Percentiles rank a stretch among this genome's conserved stretches.
These are phyloP conservation scores for Megalopta genalis DNA, from an alignment of 1,140 invertebrate species.

Conservation along the genomic window DNA sequence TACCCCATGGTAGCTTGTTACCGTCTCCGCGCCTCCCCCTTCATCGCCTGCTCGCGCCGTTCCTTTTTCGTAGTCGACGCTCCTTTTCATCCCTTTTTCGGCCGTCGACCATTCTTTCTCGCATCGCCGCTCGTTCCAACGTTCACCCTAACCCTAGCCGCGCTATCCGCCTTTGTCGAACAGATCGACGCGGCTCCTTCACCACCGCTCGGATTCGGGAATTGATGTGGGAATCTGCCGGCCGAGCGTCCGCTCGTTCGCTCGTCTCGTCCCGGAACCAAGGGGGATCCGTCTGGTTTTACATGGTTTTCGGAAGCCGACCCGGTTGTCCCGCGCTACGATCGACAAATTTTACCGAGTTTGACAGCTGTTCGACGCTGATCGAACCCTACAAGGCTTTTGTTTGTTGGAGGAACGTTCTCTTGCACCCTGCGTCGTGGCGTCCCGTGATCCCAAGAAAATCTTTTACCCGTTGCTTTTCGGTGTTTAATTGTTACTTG, in stretches of 20 bases:
- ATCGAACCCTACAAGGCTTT: too few species aligned
- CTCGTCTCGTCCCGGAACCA: slow-evolving; percentile 34
- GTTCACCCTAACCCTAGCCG: neutral
- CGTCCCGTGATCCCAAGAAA: too few species aligned
- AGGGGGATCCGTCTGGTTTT: slow-evolving; percentile 33
- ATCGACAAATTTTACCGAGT: slow-evolving; percentile 17
- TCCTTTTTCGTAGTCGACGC: slow-evolving; percentile 20
- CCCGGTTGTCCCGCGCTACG: neutral
- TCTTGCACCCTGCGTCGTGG: too few species aligned
- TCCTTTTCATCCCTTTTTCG: slow-evolving; percentile 48
- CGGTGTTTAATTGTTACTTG: too few species aligned
- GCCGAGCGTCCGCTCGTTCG: neutral
- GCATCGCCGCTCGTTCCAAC: slow-evolving; percentile 32
- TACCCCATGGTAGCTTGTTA: slow-evolving; percentile 73
- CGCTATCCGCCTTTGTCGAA: slow-evolving; percentile 18
- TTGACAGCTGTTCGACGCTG: neutral
- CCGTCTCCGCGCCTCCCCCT: neutral
- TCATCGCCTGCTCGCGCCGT: neutral
- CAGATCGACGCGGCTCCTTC: slow-evolving; percentile 22
- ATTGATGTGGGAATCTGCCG: slow-evolving; percentile 55
- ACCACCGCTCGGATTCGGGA: neutral
- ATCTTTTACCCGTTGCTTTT: too few species aligned
- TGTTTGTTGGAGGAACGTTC: too few species aligned
- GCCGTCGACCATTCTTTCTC: slow-evolving; percentile 30
- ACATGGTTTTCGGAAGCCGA: slow-evolving; percentile 34